Evolutionary conservation across 2,888 invertebrate genomes (phyloP), one percentile per base, ranked within the genome.

Genomic region (Hypomecis atomaria): DNA sequence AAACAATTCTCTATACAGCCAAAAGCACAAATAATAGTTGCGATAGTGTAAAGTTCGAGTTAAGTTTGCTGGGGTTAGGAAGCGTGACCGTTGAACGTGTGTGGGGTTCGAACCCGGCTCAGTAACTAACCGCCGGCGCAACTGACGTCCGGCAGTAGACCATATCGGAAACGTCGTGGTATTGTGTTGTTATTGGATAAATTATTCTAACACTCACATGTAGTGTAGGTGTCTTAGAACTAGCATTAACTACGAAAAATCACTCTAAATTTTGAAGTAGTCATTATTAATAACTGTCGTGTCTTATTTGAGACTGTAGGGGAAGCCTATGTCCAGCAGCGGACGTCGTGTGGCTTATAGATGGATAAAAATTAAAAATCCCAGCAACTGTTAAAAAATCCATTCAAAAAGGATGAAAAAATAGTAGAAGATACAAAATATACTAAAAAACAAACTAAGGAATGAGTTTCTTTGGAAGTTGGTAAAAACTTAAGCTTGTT

Each of bases 41-140:
- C 5, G 36, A 34, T 6, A 6, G 7, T 4, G 6, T 36, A 47
- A 47, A 47, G 58, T 65, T 66, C 23, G 34, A 58, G 69, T 67
- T 71, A 52, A 52, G 37, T 59, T 56, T 37, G 37, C 55, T 37
- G 53, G 65, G 65, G 72, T 66, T 73, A 70, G 40, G 10, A 45
- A 61, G 53, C 60, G 65, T 65, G 45, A 65, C 60, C 60, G 57
- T 48, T 53, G 74, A 77, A 84, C 90, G 91, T 92, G 91, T 91
- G 90, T 86, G 89, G 90, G 89, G 90, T 89, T 89, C 84, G 82
- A 88, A 86, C 79, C 87, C 85, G 83, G 81, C 77, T 68, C 78
- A 75, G 81, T 77, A 83, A 92, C 91, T 92, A 90, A 90, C 89
- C 87, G 88, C 78, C 85, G 76, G 68, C 75, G 79, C 89, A 89